A percentile compares a stretch with the other conserved stretches of the same genome.
Conservation (phyloP, 1,140 invertebrate genomes). For the Dendroctonus valens region DNA sequence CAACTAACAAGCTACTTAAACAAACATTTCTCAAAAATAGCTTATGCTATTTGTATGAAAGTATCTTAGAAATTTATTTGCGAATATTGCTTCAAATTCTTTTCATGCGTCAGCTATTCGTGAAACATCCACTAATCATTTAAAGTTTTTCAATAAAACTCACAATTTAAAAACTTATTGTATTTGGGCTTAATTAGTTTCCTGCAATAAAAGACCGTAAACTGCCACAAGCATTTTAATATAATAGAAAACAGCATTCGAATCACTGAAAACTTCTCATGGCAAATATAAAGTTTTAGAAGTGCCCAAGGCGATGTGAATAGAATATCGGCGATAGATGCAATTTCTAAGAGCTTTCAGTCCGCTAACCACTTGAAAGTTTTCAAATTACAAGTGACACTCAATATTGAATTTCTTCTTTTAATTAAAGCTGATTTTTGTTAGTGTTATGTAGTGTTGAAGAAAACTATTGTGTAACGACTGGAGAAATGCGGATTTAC, state of each 20-base stretch:
- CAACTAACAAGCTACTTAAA: too few relatives aligned
- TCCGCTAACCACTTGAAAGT: slow-evolving; percentile 14
- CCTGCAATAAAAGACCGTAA: slow-evolving; percentile 16
- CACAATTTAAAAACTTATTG: too few relatives aligned
- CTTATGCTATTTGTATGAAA: too few relatives aligned
- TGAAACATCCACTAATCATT: too few relatives aligned
- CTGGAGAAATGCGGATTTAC: too few relatives aligned
- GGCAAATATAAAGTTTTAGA: slow-evolving; percentile 22
- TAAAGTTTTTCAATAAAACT: too few relatives aligned
- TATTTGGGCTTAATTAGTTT: slow-evolving; percentile 19
- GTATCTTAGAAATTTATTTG: too few relatives aligned
- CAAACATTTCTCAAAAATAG: too few relatives aligned
- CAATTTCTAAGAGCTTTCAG: slow-evolving; percentile 11
- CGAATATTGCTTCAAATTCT: too few relatives aligned
- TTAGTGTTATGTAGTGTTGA: neutral
- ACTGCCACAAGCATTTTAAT: slow-evolving; percentile 14
- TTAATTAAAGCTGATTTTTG: neutral
- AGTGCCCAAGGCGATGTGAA: slow-evolving; percentile 14
- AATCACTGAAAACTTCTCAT: slow-evolving; percentile 23
- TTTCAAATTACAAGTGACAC: slow-evolving; percentile 5
- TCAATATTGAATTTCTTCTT: neutral
- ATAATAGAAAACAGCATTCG: slow-evolving; percentile 28
- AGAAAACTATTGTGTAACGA: too few relatives aligned
- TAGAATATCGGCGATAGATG: slow-evolving; percentile 23
- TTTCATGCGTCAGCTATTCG: too few relatives aligned